A percentile compares a stretch with the other conserved stretches of the same genome.
These are phyloP conservation scores for Fragum whitleyi DNA, from an alignment of 2,888 invertebrate species.

Conservation along the genomic window DNA sequence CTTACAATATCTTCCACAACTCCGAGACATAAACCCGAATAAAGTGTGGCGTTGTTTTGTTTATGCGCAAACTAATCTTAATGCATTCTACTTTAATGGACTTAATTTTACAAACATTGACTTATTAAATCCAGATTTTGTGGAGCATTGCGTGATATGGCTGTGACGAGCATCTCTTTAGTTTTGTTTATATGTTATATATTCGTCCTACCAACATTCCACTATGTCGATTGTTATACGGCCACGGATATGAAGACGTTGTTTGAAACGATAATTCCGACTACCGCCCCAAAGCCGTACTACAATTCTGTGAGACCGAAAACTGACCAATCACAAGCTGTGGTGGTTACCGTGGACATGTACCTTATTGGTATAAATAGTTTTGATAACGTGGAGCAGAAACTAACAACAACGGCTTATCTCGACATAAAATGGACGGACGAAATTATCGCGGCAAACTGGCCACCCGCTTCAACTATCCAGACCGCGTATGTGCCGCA, in stretches of 20 bases:
- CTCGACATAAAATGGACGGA: constrained; percentile 65
- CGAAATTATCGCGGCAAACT: constrained; percentile 46
- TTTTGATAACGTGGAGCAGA: constrained; percentile 65
- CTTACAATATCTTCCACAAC: no score
- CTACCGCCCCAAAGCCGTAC: constrained; percentile 48
- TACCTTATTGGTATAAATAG: constrained; percentile 62
- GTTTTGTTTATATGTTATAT: not conserved
- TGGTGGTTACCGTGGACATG: constrained; percentile 56
- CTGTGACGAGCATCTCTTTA: no score
- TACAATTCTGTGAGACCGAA: constrained; percentile 65
- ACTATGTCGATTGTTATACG: not conserved
- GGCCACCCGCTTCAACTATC: constrained; percentile 33
- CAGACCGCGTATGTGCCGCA: constrained; percentile 53
- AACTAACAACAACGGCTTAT: constrained; percentile 62
- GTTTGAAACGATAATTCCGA: constrained; percentile 30
- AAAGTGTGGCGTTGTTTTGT: no score
- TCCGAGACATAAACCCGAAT: no score
- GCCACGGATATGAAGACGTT: constrained; percentile 14
- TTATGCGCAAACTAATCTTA: no score
- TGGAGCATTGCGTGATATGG: no score
- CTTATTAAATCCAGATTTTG: no score
- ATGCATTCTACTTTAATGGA: no score
- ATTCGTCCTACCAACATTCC: no score
- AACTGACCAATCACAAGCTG: constrained; percentile 51
- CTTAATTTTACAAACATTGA: no score